Percentiles rank a stretch among this genome's conserved stretches.
phyloP scores from a whole-genome alignment of 2,888 invertebrate genomes.

The Allygus modestus region DNA sequence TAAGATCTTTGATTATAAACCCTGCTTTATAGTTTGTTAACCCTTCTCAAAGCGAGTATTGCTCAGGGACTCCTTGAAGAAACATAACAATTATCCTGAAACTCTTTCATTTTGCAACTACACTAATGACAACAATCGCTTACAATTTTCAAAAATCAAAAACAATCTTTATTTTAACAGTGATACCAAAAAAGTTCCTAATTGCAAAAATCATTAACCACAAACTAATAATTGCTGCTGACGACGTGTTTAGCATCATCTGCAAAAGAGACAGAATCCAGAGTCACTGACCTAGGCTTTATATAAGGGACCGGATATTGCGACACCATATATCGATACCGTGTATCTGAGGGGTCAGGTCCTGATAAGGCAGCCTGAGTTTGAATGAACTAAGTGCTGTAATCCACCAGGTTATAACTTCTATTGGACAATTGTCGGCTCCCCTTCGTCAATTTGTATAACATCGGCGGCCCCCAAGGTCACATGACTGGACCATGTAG shows the following conservation, averaged over 20 bases:
- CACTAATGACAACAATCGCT: no score
- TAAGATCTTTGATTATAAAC: no score
- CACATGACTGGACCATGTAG: slow-evolving; percentile 1
- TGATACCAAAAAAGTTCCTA: no score
- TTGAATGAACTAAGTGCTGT: slow-evolving; percentile 49
- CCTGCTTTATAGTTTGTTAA: no score
- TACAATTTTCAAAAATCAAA: no score
- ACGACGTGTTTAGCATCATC: background rate
- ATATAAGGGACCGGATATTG: slow-evolving; percentile 47
- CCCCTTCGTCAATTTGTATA: slow-evolving; percentile 60
- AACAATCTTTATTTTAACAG: no score
- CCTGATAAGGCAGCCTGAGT: slow-evolving; percentile 7
- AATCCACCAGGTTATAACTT: slow-evolving; percentile 56
- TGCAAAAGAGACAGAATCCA: background rate
- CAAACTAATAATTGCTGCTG: background rate
- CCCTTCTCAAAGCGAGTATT: no score
- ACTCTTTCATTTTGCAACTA: no score
- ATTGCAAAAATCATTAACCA: no score
- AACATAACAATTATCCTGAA: no score
- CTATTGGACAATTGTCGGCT: slow-evolving; percentile 61
- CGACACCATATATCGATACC: background rate
- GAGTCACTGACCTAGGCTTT: slow-evolving; percentile 44
- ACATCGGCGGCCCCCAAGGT: background rate
- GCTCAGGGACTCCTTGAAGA: no score
- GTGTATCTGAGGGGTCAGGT: slow-evolving; percentile 31